phyloP scores from a whole-genome alignment of 2,888 invertebrate species.

The Spicauda simplicius region DNA sequence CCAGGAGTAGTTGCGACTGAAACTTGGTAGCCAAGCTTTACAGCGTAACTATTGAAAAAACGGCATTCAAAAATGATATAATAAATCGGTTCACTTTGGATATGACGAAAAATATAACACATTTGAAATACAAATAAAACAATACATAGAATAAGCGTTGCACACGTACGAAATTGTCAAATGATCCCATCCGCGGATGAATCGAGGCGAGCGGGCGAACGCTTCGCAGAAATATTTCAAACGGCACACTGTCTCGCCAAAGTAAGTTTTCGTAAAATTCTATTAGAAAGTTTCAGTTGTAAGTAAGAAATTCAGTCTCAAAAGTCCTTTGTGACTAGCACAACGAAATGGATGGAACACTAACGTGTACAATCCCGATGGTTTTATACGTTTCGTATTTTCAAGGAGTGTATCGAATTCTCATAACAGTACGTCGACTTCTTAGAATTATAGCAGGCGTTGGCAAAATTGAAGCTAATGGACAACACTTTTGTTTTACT shows the following conservation, averaged over 20 bases:
- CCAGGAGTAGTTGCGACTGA: too few relatives aligned
- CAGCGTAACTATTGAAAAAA: too few relatives aligned
- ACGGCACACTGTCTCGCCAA: constrained; percentile 25
- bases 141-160: constrained; percentile 5
- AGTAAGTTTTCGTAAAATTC: constrained; percentile 34
- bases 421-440: too few relatives aligned
- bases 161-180: constrained; percentile 26
- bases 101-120: constrained; percentile 11
- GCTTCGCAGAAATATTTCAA: constrained; percentile 30
- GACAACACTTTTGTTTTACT: too few relatives aligned
- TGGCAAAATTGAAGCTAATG: too few relatives aligned
- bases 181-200: constrained; percentile 18
- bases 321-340: constrained; percentile 35
- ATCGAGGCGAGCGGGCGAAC: constrained; percentile 16
- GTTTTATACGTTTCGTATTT: constrained; percentile 19
- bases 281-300: constrained; percentile 33
- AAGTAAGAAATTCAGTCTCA: constrained; percentile 35
- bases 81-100: too few relatives aligned
- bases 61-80: too few relatives aligned
- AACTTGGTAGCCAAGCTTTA: too few relatives aligned
- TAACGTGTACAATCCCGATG: constrained; percentile 11
- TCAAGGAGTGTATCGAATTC: not conserved
- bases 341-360: constrained; percentile 34
- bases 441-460: too few relatives aligned
- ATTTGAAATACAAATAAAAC: constrained; percentile 27